Conservation (phyloP, 1,140 invertebrate species). For the Drosophila nasuta region DNA sequence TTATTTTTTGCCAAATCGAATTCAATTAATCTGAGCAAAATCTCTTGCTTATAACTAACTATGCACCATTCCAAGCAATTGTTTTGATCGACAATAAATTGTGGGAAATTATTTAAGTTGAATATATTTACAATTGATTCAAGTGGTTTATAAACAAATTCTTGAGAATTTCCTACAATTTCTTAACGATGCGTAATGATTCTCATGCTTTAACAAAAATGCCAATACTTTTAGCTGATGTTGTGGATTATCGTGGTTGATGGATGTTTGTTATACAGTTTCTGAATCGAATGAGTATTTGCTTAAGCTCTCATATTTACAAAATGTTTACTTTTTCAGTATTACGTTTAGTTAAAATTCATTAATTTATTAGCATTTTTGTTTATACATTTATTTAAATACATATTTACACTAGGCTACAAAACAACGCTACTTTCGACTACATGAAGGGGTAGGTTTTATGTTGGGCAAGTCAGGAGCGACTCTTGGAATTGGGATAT, state of each 20-base stretch:
- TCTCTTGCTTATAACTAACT: conserved; percentile 52
- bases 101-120: conserved; percentile 19
- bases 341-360: too few species aligned
- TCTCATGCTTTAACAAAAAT: conserved; percentile 76
- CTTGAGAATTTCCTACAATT: conserved; percentile 37
- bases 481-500: conserved; percentile 85
- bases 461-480: conserved; percentile 86
- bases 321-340: conserved; percentile 27
- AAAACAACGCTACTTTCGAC: conserved; percentile 78
- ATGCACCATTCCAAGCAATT: conserved; percentile 46
- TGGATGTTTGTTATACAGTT: conserved; percentile 28
- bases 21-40: conserved; percentile 40
- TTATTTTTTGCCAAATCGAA: neutral
- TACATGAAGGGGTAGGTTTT: conserved; percentile 79
- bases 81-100: conserved; percentile 32
- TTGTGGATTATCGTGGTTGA: conserved; percentile 33
- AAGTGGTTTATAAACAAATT: conserved; percentile 32
- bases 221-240: conserved; percentile 67
- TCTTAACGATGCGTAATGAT: conserved; percentile 34
- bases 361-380: conserved; percentile 82
- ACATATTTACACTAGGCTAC: conserved; percentile 80
- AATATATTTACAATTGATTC: conserved; percentile 14
- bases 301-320: conserved; percentile 51
- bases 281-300: conserved; percentile 30
- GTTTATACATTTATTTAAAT: conserved; percentile 54